These are phyloP conservation scores for Sinocyclocheilus anophthalmus DNA, from an alignment of 2,113 vertebrate genomes.

Conservation along the genomic window DNA sequence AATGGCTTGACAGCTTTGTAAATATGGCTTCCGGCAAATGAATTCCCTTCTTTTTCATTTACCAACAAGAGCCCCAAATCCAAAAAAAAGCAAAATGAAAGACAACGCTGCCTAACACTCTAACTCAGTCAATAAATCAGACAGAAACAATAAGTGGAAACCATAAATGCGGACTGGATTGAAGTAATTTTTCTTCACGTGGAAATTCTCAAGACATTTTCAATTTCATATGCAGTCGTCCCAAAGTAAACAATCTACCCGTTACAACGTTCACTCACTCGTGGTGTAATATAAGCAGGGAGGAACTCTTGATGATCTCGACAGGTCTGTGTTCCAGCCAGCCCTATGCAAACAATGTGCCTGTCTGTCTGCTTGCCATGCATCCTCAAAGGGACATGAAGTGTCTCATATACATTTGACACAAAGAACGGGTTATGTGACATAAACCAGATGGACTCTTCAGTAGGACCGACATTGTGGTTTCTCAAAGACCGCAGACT, in stretches of 20 bases:
- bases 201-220: conserved; percentile 47
- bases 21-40: conserved; percentile 51
- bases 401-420: conserved; percentile 46
- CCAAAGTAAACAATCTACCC: too few species aligned
- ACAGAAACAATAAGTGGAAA: conserved; percentile 53
- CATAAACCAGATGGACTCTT: conserved; percentile 56
- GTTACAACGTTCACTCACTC: too few species aligned
- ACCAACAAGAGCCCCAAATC: conserved; percentile 14
- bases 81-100: conserved; percentile 49
- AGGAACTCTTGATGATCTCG: conserved; percentile 37
- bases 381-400: conserved; percentile 40
- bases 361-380: conserved; percentile 35
- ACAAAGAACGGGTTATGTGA: conserved; percentile 50
- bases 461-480: conserved; percentile 40
- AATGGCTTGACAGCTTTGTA: conserved; percentile 48
- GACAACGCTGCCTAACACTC: conserved; percentile 43
- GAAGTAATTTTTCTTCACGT: conserved; percentile 49
- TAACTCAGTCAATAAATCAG: conserved; percentile 56
- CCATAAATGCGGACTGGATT: conserved; percentile 39
- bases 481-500: conserved; percentile 49
- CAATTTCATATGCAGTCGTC: too few species aligned
- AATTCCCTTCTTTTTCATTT: conserved; percentile 32
- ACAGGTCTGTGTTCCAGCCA: conserved; percentile 41
- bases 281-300: conserved; percentile 28
- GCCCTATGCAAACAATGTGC: conserved; percentile 26